Percentiles rank a stretch among this genome's conserved stretches.
phyloP scores from a whole-genome alignment of 92 coral and sea anemone genomes.

The Phymanthus crucifer region DNA sequence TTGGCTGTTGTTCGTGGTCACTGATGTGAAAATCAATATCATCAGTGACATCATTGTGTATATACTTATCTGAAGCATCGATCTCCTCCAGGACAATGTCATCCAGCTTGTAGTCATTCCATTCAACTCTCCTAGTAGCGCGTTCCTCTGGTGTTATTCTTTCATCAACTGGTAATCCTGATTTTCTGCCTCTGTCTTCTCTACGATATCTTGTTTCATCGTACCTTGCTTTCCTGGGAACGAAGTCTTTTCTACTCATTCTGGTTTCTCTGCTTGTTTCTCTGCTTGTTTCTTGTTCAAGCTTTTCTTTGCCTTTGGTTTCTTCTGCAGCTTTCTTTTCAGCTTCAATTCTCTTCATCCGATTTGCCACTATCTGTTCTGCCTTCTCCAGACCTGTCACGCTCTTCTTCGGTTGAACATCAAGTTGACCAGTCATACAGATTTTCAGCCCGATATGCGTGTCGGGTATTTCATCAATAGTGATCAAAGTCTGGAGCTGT shows the following conservation, averaged over 20 bases:
- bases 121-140: not conserved
- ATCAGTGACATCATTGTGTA: not conserved
- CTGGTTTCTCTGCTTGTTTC: no score
- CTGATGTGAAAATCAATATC: not conserved
- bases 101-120: constrained; percentile 17
- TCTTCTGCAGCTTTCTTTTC: constrained; percentile 16
- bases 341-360: constrained; percentile 18
- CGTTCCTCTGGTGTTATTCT: not conserved
- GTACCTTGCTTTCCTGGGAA: not conserved
- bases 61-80: not conserved
- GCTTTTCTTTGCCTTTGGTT: not conserved
- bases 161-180: not conserved
- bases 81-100: not conserved
- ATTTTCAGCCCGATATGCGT: constrained; percentile 19
- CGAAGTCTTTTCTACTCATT: not conserved
- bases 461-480: constrained; percentile 20
- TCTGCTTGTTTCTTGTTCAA: not conserved
- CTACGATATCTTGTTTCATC: constrained; percentile 6
- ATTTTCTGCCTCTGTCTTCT: not conserved
- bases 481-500: constrained; percentile 24
- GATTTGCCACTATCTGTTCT: constrained; percentile 11
- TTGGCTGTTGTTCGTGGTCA: not conserved
- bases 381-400: constrained; percentile 30
- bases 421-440: constrained; percentile 14
- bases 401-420: not conserved